Evolutionary conservation across 2,888 invertebrate genomes (phyloP).

Genomic region (Iselma pallidipennis): DNA sequence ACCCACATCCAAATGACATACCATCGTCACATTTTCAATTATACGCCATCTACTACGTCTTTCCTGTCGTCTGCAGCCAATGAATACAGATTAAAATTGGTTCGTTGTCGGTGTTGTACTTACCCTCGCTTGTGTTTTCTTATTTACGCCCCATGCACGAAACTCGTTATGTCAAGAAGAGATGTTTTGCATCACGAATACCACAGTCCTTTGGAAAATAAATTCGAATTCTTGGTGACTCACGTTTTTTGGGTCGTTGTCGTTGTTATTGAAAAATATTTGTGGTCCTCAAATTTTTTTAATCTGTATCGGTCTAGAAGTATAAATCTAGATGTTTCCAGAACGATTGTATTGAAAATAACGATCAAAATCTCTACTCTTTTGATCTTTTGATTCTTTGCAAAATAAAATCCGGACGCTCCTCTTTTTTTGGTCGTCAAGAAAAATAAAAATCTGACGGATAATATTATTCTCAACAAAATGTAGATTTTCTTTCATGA

Average conservation of each 20-base stretch:
- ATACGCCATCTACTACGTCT: slow-evolving; percentile 33
- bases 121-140: slow-evolving; percentile 30
- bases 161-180: slow-evolving; percentile 43
- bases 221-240: slow-evolving; percentile 25
- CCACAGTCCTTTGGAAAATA: slow-evolving; percentile 10
- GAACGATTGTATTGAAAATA: too few relatives aligned
- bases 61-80: slow-evolving; percentile 40
- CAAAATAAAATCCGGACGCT: too few relatives aligned
- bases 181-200: slow-evolving; percentile 30
- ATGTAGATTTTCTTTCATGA: too few relatives aligned
- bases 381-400: too few relatives aligned
- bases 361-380: too few relatives aligned
- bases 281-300: not conserved
- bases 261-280: not conserved
- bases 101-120: slow-evolving; percentile 34
- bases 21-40: slow-evolving; percentile 41
- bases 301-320: too few relatives aligned
- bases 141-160: slow-evolving; percentile 49
- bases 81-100: slow-evolving; percentile 42
- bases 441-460: too few relatives aligned
- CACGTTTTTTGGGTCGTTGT: too few relatives aligned
- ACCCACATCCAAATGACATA: slow-evolving; percentile 4
- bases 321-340: too few relatives aligned
- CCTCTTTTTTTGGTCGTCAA: too few relatives aligned
- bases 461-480: too few relatives aligned